Percentiles rank a stretch among this genome's conserved stretches.
These are phyloP conservation scores for Trichomalopsis sarcophagae DNA, from an alignment of 1,140 invertebrate species.

Conservation along the genomic window DNA sequence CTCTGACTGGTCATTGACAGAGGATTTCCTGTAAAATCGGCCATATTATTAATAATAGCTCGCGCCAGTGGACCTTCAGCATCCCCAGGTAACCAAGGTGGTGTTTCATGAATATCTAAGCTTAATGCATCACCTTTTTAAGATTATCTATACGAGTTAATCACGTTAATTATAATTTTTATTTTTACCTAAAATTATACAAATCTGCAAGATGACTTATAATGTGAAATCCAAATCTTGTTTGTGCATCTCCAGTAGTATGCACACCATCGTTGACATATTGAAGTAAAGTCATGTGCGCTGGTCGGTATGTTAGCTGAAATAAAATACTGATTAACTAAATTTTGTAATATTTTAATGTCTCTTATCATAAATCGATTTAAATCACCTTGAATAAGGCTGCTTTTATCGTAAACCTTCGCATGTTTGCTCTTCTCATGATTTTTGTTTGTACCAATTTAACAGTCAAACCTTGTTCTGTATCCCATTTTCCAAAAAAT, in stretches of 20 bases:
- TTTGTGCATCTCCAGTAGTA: slow-evolving; percentile 2
- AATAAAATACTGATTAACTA: neutral
- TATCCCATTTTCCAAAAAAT: too few species aligned
- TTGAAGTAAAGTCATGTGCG: neutral
- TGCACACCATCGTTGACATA: neutral
- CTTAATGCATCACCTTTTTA: slow-evolving; percentile 19
- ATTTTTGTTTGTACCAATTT: slow-evolving; percentile 2
- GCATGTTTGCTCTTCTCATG: slow-evolving; percentile 22
- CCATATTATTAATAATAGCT: neutral
- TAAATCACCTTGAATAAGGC: too few species aligned
- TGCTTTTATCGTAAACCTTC: neutral
- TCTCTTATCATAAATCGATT: neutral
- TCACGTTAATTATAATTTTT: too few species aligned
- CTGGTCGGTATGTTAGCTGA: neutral
- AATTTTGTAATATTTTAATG: too few species aligned
- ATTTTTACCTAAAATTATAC: neutral
- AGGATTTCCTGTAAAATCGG: slow-evolving; percentile 44
- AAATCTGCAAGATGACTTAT: slow-evolving; percentile 28
- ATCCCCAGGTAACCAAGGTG: slow-evolving; percentile 33
- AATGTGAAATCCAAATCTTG: slow-evolving; percentile 36
- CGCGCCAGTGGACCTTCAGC: slow-evolving; percentile 34
- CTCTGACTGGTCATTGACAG: neutral
- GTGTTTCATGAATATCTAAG: slow-evolving; percentile 12
- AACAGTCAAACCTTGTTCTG: neutral
- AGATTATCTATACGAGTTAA: too few species aligned